Conservation (phyloP, 2,797 vertebrate species). For the Melopsittacus undulatus region DNA sequence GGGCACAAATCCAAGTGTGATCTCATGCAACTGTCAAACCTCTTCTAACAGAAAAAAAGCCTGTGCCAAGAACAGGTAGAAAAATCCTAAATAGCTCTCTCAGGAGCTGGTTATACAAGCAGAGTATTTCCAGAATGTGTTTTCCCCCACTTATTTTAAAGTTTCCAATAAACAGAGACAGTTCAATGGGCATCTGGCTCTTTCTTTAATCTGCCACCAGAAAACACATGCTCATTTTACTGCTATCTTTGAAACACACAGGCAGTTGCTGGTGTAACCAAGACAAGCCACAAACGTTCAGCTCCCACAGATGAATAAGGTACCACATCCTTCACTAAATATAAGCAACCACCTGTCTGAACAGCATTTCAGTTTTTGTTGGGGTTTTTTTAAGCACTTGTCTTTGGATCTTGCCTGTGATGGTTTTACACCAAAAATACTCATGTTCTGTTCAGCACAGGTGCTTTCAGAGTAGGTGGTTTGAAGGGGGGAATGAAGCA, state of each 20-base stretch:
- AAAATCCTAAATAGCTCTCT: constrained; percentile 35
- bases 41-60: constrained; percentile 39
- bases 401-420: background rate
- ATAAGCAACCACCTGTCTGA: background rate
- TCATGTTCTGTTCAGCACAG: background rate
- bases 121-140: background rate
- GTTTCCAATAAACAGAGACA: background rate
- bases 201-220: background rate
- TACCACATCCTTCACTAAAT: background rate
- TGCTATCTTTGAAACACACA: background rate
- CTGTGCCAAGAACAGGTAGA: constrained; percentile 45
- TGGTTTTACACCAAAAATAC: background rate
- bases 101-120: background rate
- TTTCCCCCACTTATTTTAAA: background rate
- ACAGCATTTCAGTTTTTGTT: background rate
- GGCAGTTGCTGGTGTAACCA: background rate
- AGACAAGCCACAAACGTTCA: accelerated
- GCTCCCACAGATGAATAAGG: background rate
- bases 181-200: background rate
- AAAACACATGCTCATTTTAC: background rate
- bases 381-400: background rate
- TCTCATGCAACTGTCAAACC: constrained; percentile 65
- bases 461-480: background rate
- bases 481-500: background rate
- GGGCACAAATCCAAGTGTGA: constrained; percentile 68